Evolutionary conservation across 2,113 vertebrate genomes (phyloP).

Genomic region (Zapornia atra): DNA sequence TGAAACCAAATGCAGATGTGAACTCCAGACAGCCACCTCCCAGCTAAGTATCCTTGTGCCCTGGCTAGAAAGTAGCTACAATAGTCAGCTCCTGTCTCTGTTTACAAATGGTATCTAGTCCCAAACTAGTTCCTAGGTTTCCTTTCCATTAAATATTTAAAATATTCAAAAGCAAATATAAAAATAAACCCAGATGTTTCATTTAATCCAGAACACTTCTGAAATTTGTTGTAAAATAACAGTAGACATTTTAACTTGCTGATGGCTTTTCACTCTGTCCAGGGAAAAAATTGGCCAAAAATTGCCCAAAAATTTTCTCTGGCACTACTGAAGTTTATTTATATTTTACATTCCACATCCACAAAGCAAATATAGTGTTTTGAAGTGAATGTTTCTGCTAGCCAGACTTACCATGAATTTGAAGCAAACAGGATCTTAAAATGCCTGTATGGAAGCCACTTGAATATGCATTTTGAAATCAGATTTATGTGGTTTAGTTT

Average conservation of each 20-base stretch:
- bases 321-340: not conserved
- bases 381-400: not conserved
- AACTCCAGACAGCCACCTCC: not conserved
- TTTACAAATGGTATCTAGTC: not conserved
- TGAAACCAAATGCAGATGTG: not conserved
- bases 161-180: not conserved
- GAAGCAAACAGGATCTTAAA: not conserved
- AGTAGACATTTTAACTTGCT: not conserved
- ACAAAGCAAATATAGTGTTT: not conserved
- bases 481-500: not conserved
- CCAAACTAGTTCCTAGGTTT: not conserved
- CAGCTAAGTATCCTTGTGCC: not conserved
- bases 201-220: not conserved
- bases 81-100: not conserved
- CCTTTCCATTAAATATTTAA: not conserved
- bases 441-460: not conserved
- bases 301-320: not conserved
- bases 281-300: not conserved
- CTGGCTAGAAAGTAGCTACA: not conserved
- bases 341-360: not conserved
- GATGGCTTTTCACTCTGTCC: not conserved
- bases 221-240: not conserved
- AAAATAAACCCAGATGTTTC: not conserved
- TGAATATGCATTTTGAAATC: not conserved
- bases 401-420: not conserved